These are phyloP conservation scores for Tillus elongatus DNA, from an alignment of 2,888 invertebrate genomes.

Conservation along the genomic window DNA sequence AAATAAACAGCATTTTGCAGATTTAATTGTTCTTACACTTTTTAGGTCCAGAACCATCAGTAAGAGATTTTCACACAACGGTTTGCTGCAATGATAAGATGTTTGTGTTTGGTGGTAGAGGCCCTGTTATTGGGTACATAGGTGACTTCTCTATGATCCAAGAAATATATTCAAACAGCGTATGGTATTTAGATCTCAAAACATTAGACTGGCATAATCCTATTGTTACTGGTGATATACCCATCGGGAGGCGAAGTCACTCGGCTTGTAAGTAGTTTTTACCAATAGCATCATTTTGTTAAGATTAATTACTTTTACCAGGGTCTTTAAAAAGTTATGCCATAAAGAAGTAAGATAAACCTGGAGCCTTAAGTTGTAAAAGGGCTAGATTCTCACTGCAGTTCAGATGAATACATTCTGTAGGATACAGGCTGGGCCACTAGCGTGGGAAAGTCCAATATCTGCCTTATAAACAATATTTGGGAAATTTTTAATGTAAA, in stretches of 20 bases:
- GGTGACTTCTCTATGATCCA: constrained; percentile 52
- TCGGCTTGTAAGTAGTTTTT: constrained; percentile 66
- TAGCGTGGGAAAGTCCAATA: no score
- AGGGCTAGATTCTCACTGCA: no score
- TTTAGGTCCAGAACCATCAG: constrained; percentile 40
- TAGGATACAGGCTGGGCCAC: no score
- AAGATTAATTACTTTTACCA: no score
- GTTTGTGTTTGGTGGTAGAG: constrained; percentile 86
- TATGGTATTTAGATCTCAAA: constrained; percentile 66
- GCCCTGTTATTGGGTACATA: constrained; percentile 33
- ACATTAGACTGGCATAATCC: constrained; percentile 61
- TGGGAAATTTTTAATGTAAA: no score
- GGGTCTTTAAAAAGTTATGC: no score
- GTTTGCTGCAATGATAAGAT: constrained; percentile 67
- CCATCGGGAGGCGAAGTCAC: constrained; percentile 79
- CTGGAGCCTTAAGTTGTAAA: no score
- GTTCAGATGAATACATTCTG: no score
- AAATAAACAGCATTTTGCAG: no score
- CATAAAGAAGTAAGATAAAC: no score
- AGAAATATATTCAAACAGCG: constrained; percentile 69
- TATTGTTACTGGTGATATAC: constrained; percentile 54
- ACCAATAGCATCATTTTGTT: background rate
- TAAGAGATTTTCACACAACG: constrained; percentile 84
- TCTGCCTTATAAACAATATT: no score
- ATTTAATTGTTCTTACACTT: background rate